Evolutionary conservation across 2,113 vertebrate species (phyloP), one percentile per base, ranked within the genome.

Genomic region (Shinisaurus crocodilurus): DNA sequence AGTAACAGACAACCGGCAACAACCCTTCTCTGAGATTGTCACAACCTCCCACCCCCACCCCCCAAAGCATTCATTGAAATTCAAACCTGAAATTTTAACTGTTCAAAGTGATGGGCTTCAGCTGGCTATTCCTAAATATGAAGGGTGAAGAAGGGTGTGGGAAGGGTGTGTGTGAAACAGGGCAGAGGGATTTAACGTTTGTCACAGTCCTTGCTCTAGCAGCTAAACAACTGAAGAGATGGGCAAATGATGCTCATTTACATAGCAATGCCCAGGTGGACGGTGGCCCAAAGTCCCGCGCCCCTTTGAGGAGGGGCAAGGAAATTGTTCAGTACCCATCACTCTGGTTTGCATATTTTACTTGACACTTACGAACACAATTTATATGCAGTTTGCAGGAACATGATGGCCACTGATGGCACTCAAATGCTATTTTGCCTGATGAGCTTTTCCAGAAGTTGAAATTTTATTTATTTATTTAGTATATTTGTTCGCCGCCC

Each of bases 1-100:
- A 95, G 93, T 90, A 93, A 90, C 94, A 96, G 93, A 93, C 95
- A 96, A 95, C 93, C 95, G 96, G 95, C 92, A 96, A 82, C 75
- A 95, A 1, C 83, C 84, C 90, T 93, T 76, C 84, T 92, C 94
- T 85, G 86, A 93, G 83, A 92, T 86, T 94, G 95, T 96, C 96
- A 96, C 96, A 95, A 84, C 16, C 45, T 12, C n/a, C 7, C 13
- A 12, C 54, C 54, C 54, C n/a, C n/a, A n/a, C 48, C 48, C 48
- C 6, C 91, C 77, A 15, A 1, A 67, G 15, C 94, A 92, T 94
- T 69, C 92, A 90, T 91, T 92, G 95, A 95, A 97, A 95, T 20
- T 89, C 85, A 63, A 89, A 91, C 90, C 94, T 88, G 85, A 48
- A 95, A 91, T 96, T 96, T 93, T 86, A 96, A 94, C 75, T 86